These are phyloP conservation scores for Trididemnum nubilum DNA, from an alignment of 23 tunicate species.

Conservation along the genomic window DNA sequence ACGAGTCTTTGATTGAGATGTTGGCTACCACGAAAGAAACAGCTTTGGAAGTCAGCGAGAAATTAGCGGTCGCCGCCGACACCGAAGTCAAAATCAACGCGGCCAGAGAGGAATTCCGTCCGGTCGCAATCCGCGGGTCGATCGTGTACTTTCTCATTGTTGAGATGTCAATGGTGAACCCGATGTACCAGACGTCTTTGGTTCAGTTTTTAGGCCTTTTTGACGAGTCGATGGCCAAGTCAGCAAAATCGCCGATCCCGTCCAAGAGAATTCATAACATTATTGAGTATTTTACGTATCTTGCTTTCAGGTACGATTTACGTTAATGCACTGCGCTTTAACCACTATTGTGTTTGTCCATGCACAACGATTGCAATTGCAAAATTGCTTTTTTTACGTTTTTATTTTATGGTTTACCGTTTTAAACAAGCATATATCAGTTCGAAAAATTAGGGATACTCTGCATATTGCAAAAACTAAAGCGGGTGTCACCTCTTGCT, in stretches of 20 bases:
- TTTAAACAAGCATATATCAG: too few species aligned
- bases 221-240: slow-evolving; percentile 94
- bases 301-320: slow-evolving; percentile 66
- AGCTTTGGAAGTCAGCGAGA: slow-evolving; percentile 95
- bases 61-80: slow-evolving; percentile 85
- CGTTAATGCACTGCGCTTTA: too few species aligned
- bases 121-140: slow-evolving; percentile 94
- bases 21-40: slow-evolving; percentile 88
- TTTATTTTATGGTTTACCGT: too few species aligned
- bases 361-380: too few species aligned
- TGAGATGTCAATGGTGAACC: slow-evolving; percentile 85
- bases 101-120: slow-evolving; percentile 96
- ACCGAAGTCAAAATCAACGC: slow-evolving; percentile 94
- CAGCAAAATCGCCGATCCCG: slow-evolving; percentile 87
- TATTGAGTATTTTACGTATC: slow-evolving; percentile 85
- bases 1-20: slow-evolving; percentile 94
- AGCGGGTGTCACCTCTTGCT: too few species aligned
- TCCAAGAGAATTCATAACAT: slow-evolving; percentile 84
- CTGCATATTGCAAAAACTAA: too few species aligned
- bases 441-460: too few species aligned
- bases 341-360: too few species aligned
- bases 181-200: slow-evolving; percentile 90
- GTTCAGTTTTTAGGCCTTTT: slow-evolving; percentile 86
- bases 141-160: slow-evolving; percentile 94
- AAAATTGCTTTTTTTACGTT: too few species aligned